These are phyloP conservation scores for Arizona elegans DNA, from an alignment of 2,113 vertebrate genomes.

Conservation along the genomic window DNA sequence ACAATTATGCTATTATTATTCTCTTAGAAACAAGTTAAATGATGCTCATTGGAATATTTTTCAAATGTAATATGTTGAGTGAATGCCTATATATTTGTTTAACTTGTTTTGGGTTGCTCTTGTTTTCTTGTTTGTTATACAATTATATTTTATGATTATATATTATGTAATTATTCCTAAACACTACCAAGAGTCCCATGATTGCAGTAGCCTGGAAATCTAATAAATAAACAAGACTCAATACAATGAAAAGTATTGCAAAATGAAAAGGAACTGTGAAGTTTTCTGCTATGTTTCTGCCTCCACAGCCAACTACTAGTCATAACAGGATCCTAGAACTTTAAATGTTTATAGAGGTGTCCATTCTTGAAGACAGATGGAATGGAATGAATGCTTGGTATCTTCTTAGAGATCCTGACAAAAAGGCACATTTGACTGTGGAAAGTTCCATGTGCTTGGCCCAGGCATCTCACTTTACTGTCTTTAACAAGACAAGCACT, in stretches of 20 bases:
- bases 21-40: not conserved
- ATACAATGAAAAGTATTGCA: not conserved
- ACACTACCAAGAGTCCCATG: not conserved
- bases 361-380: fast-evolving
- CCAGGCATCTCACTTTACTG: not conserved
- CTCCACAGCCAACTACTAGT: conserved; percentile 15
- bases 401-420: not conserved
- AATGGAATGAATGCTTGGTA: not conserved
- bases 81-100: not conserved
- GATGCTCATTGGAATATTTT: not conserved
- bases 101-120: not conserved
- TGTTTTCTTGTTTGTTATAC: not conserved
- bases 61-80: not conserved
- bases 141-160: not conserved
- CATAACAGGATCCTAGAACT: not conserved
- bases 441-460: not conserved
- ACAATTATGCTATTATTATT: not conserved
- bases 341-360: conserved; percentile 5
- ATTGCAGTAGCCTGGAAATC: not conserved
- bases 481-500: not conserved
- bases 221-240: not conserved
- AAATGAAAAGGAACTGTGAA: not conserved
- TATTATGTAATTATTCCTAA: not conserved
- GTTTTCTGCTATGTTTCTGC: conserved; percentile 25
- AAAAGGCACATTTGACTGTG: not conserved